A percentile compares a stretch with the other conserved stretches of the same genome.
These are phyloP conservation scores for Gnathonemus longibarbis DNA, from an alignment of 2,113 vertebrate species.

Conservation along the genomic window DNA sequence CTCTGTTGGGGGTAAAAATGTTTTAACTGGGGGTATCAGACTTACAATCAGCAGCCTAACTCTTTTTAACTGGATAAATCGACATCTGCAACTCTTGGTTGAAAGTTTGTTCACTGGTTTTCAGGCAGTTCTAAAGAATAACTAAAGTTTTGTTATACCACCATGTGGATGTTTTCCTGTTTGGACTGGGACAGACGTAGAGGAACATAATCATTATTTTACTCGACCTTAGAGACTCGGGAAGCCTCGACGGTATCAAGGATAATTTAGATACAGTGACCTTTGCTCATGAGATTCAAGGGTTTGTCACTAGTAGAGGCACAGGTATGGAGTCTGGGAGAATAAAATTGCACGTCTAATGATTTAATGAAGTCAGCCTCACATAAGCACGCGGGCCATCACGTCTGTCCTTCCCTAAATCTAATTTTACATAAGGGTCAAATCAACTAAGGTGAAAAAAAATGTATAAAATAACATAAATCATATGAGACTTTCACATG, in stretches of 20 bases:
- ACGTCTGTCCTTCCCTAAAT: background rate
- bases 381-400: background rate
- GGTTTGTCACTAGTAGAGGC: background rate
- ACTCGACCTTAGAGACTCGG: background rate
- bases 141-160: background rate
- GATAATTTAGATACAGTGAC: background rate
- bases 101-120: background rate
- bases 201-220: background rate
- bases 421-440: background rate
- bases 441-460: background rate
- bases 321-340: background rate
- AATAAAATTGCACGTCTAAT: background rate
- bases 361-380: background rate
- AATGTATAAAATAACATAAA: background rate
- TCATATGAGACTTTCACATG: background rate
- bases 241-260: background rate
- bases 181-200: background rate
- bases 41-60: background rate
- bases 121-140: background rate
- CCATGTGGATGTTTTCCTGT: background rate
- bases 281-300: background rate
- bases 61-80: background rate
- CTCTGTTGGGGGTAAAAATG: background rate
- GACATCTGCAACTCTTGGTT: background rate
- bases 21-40: background rate